Evolutionary conservation across 2,113 vertebrate genomes (phyloP).

Genomic region (Mellivora capensis): DNA sequence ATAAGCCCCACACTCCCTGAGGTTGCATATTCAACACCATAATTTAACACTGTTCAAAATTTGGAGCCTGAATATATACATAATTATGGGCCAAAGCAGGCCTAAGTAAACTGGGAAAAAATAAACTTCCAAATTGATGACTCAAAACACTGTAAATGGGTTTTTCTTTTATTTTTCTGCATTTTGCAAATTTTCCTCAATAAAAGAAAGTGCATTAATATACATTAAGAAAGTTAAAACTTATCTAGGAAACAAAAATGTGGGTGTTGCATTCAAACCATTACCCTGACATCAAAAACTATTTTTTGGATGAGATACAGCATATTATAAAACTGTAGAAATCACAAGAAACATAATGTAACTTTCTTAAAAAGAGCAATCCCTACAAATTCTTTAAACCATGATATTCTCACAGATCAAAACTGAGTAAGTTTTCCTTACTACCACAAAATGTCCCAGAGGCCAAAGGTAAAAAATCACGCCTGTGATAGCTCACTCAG

Average conservation of each 20-base stretch:
- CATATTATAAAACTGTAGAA: constrained; percentile 12
- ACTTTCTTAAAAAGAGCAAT: background rate
- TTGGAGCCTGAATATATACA: background rate
- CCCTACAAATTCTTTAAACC: constrained; percentile 26
- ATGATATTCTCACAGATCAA: background rate
- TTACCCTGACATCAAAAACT: background rate
- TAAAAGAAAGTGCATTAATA: background rate
- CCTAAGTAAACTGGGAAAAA: background rate
- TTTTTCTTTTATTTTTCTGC: background rate
- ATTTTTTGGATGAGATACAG: constrained; percentile 1
- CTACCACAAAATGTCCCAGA: background rate
- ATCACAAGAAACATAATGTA: background rate
- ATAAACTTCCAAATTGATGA: background rate
- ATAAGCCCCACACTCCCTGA: background rate
- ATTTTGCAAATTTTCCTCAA: constrained; percentile 22
- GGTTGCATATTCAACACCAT: background rate
- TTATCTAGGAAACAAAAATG: constrained; percentile 22
- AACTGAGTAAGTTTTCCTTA: background rate
- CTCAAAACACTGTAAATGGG: background rate
- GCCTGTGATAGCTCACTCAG: background rate
- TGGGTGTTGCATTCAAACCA: constrained; percentile 4
- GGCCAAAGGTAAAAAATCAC: background rate
- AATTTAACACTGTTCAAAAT: background rate
- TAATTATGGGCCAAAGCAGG: background rate
- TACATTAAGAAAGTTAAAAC: constrained; percentile 22